Conservation (phyloP, 2,113 vertebrate species). For the Malurus melanocephalus region DNA sequence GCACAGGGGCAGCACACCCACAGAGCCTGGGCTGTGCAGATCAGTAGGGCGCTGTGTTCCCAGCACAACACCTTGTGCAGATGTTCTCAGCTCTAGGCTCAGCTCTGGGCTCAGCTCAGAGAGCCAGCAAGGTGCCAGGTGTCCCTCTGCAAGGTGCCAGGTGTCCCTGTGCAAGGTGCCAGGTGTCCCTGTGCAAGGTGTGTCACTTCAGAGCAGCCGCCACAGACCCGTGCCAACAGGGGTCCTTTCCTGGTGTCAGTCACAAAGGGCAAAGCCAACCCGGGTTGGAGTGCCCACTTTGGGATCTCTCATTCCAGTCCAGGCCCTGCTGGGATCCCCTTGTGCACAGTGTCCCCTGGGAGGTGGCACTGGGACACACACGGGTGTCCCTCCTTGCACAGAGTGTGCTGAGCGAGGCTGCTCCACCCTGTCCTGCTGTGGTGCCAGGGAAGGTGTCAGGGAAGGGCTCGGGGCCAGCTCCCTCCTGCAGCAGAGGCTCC, state of each 20-base stretch:
- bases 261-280: background rate
- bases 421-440: background rate
- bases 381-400: background rate
- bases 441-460: background rate
- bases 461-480: background rate
- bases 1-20: background rate
- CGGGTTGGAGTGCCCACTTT: fast-evolving
- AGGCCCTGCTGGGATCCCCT: background rate
- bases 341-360: background rate
- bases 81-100: no score
- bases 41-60: background rate
- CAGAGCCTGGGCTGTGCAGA: background rate
- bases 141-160: background rate
- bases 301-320: background rate
- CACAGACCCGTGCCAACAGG: background rate
- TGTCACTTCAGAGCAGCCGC: background rate
- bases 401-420: background rate
- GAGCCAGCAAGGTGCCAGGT: background rate
- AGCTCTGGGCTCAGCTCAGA: background rate
- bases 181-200: background rate
- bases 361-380: background rate
- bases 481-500: background rate
- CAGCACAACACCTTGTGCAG: background rate
- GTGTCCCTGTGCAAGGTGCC: background rate
- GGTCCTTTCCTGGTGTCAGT: background rate